Conservation (phyloP, 1,140 invertebrate species). For the Drosophila hydei region DNA sequence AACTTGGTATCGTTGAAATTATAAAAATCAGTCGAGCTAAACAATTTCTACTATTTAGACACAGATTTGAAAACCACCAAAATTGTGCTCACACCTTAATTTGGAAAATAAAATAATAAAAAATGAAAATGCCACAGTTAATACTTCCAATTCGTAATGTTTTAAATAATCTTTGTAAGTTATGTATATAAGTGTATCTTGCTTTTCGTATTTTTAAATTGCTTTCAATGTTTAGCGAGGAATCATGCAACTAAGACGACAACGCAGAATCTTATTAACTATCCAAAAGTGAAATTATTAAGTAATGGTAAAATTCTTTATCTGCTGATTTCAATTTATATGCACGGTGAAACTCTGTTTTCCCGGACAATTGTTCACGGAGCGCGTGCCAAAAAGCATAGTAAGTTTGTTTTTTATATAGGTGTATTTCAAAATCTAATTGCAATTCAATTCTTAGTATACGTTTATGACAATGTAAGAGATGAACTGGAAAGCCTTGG, state of each 20-base stretch:
- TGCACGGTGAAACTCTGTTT: constrained; percentile 40
- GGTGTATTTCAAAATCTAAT: background rate
- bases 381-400: constrained; percentile 16
- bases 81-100: too few relatives aligned
- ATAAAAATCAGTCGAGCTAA: constrained; percentile 11
- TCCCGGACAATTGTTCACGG: constrained; percentile 49
- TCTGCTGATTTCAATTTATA: constrained; percentile 41
- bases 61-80: background rate
- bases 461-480: constrained; percentile 29
- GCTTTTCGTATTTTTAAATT: background rate
- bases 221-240: background rate
- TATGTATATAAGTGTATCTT: background rate
- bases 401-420: constrained; percentile 29
- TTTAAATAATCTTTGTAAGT: constrained; percentile 36
- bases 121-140: constrained; percentile 2
- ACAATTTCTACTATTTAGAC: background rate
- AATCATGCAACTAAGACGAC: background rate
- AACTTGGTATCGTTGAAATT: background rate
- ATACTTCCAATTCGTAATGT: background rate
- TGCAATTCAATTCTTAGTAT: background rate
- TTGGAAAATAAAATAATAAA: background rate
- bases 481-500: constrained; percentile 29
- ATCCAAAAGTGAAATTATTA: constrained; percentile 38
- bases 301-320: constrained; percentile 37
- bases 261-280: background rate